Evolutionary conservation across 2,113 vertebrate genomes (phyloP).

Genomic region (Phalacrocorax aristotelis): DNA sequence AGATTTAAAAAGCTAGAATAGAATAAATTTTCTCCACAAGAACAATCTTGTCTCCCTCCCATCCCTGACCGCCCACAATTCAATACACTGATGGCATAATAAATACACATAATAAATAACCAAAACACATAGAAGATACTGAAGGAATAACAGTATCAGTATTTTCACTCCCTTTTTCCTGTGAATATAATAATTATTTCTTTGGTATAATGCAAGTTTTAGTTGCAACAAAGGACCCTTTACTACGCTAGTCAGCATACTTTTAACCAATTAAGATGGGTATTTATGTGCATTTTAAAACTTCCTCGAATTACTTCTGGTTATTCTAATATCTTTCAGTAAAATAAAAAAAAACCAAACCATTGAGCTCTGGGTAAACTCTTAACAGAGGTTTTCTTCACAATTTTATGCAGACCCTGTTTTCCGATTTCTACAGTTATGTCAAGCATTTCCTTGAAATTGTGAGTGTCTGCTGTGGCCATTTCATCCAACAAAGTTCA

Average conservation of each 20-base stretch:
- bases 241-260: not conserved
- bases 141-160: not conserved
- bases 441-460: not conserved
- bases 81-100: not conserved
- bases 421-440: not conserved
- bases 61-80: fast-evolving
- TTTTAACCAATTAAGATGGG: not conserved
- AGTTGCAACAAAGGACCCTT: not conserved
- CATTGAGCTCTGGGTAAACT: not conserved
- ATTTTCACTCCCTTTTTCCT: not conserved
- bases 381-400: not conserved
- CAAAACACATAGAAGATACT: not conserved
- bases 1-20: not conserved
- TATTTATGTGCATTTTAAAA: not conserved
- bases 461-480: not conserved
- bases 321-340: not conserved
- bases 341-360: not conserved
- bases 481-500: not conserved
- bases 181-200: not conserved
- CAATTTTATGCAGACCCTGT: not conserved
- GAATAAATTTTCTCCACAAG: not conserved
- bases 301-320: not conserved
- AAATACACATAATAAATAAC: not conserved
- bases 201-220: not conserved
- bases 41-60: not conserved